Conservation (phyloP, 2,888 invertebrate species). For the Melipona beecheii region DNA sequence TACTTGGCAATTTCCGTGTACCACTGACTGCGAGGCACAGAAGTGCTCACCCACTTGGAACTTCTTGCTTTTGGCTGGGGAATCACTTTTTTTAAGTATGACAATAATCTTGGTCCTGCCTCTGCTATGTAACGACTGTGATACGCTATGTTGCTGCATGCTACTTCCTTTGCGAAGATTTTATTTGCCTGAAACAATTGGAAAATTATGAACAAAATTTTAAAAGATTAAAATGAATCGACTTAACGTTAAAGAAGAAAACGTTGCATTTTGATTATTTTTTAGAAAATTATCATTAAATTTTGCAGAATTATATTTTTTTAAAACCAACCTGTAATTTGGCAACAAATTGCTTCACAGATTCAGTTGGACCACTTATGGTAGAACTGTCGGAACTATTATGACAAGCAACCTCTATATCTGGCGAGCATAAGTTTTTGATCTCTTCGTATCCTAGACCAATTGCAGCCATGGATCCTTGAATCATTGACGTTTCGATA, state of each 20-base stretch:
- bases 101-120: conserved; percentile 88
- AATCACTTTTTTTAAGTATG: conserved; percentile 88
- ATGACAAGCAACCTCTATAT: conserved; percentile 94
- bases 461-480: conserved; percentile 95
- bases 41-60: conserved; percentile 93
- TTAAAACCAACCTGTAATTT: conserved; percentile 84
- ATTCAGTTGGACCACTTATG: conserved; percentile 93
- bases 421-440: conserved; percentile 89
- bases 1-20: conserved; percentile 87
- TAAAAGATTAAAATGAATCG: too few species aligned
- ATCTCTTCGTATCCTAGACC: conserved; percentile 88
- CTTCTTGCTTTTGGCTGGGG: conserved; percentile 88
- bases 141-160: conserved; percentile 95
- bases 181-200: conserved; percentile 86
- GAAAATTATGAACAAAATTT: not conserved
- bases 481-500: conserved; percentile 83
- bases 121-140: conserved; percentile 93
- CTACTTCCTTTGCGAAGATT: conserved; percentile 93
- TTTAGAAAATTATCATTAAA: not conserved
- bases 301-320: not conserved
- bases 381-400: conserved; percentile 94
- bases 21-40: conserved; percentile 91
- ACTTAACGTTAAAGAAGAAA: too few species aligned
- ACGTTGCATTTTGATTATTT: too few species aligned
- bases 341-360: conserved; percentile 88